Evolutionary conservation across 2,797 vertebrate genomes (phyloP).

Genomic region (Halcyon chelicuti): DNA sequence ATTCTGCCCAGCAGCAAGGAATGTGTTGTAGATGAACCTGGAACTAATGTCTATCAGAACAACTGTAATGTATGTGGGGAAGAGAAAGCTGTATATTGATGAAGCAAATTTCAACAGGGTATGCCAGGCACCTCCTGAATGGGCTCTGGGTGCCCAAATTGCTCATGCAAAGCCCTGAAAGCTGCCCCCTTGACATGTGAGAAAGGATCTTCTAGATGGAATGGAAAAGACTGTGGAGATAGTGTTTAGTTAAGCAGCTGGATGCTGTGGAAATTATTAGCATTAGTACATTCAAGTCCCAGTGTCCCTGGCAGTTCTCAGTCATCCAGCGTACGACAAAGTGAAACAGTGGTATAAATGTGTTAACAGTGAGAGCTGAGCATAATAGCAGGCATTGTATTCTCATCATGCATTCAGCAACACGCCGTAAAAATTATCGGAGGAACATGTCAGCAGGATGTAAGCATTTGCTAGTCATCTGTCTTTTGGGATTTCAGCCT

Average conservation of each 20-base stretch:
- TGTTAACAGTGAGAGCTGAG: background rate
- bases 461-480: constrained; percentile 43
- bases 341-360: background rate
- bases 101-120: background rate
- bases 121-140: background rate
- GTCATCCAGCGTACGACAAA: background rate
- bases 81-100: background rate
- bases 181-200: background rate
- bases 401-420: background rate
- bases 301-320: background rate
- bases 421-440: constrained; percentile 8
- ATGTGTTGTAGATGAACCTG: background rate
- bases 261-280: background rate
- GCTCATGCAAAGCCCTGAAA: background rate
- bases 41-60: background rate
- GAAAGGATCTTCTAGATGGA: background rate
- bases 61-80: background rate
- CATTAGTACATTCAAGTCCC: background rate
- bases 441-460: constrained; percentile 37
- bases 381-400: constrained; percentile 26
- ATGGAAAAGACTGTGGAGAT: background rate
- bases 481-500: constrained; percentile 47
- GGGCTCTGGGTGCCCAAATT: background rate
- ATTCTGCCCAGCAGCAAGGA: background rate
- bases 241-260: background rate